Conservation (phyloP, 37 sponge, comb jelly and placozoan species). For the Diacarnus erythraeanus region DNA sequence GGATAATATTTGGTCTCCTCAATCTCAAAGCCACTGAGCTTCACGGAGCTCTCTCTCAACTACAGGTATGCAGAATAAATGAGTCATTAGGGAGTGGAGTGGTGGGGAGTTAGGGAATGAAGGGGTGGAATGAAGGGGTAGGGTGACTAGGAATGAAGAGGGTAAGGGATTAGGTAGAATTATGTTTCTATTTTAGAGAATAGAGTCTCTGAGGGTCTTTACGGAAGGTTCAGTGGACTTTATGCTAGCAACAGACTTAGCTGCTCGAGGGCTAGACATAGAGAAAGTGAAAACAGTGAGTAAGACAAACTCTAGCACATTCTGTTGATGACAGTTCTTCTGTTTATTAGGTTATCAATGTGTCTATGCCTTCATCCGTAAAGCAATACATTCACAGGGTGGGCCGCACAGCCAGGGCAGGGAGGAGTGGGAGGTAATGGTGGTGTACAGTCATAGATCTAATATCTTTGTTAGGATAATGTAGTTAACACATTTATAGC, state of each 20-base stretch:
- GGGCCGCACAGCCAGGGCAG: constrained; percentile 96
- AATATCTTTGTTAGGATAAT: not conserved
- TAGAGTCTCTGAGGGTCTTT: constrained; percentile 90
- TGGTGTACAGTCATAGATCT: not conserved
- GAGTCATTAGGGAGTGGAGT: not conserved
- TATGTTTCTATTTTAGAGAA: constrained; percentile 50
- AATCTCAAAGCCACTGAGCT: constrained; percentile 87
- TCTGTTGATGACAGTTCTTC: not conserved
- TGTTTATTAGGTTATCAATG: constrained; percentile 67
- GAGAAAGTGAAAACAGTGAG: constrained; percentile 91
- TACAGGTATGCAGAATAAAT: constrained; percentile 70
- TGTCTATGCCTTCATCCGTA: constrained; percentile 85
- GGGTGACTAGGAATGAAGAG: not conserved
- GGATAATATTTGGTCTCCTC: constrained; percentile 86
- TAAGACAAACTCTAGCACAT: not conserved
- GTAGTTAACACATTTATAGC: not conserved
- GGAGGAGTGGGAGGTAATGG: constrained; percentile 80
- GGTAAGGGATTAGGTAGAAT: not conserved
- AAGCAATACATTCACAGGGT: constrained; percentile 99
- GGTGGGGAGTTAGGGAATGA: too few relatives aligned
- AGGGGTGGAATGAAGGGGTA: not conserved
- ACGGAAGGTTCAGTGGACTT: constrained; percentile 76
- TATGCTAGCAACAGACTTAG: constrained; percentile 95
- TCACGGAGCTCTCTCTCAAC: constrained; percentile 91
- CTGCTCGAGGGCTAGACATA: constrained; percentile 96